phyloP scores from a whole-genome alignment of 2,113 vertebrate species.

The Chlorodrepanis virens region DNA sequence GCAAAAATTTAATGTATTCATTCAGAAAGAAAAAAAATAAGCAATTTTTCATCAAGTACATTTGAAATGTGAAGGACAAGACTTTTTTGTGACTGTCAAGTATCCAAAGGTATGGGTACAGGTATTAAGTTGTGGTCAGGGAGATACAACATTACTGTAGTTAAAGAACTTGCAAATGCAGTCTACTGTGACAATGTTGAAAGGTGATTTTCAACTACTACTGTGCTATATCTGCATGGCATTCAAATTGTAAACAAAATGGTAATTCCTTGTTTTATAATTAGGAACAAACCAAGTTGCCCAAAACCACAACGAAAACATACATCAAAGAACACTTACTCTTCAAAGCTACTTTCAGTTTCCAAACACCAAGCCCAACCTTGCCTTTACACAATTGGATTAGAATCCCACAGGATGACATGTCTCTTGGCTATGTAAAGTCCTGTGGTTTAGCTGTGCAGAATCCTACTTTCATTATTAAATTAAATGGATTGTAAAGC shows the following conservation, averaged over 20 bases:
- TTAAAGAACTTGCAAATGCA: background rate
- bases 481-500: background rate
- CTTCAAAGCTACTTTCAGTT: background rate
- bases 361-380: background rate
- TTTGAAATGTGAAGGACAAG: background rate
- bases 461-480: background rate
- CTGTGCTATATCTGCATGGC: background rate
- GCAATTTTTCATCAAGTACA: background rate
- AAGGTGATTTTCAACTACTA: background rate
- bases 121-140: background rate
- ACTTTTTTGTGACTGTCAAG: background rate
- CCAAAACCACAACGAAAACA: background rate
- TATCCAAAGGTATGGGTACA: background rate
- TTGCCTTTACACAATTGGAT: background rate
- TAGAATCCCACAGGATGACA: background rate
- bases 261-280: background rate
- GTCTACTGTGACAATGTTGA: background rate
- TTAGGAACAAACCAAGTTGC: background rate
- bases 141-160: background rate
- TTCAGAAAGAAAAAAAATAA: background rate
- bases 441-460: background rate
- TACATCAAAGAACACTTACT: background rate
- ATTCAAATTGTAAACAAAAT: background rate
- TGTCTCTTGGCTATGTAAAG: background rate
- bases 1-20: background rate